Evolutionary conservation across 2,888 invertebrate species (phyloP).

Genomic region (Margaritifera margaritifera): DNA sequence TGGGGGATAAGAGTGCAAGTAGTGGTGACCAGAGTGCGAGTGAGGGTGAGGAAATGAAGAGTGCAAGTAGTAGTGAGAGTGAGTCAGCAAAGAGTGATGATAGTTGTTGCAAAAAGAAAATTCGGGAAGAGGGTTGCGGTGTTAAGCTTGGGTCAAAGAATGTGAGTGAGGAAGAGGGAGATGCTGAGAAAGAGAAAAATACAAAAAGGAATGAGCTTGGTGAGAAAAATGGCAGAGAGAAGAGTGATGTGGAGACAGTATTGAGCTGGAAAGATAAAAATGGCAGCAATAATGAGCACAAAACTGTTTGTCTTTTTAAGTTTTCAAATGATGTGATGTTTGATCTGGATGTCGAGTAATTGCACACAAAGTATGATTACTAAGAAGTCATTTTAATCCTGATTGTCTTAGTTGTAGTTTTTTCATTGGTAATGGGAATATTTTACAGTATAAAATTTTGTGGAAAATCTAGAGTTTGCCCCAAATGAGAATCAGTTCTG

Average conservation of each 20-base stretch:
- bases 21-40: constrained; percentile 14
- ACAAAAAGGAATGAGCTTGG: constrained; percentile 4
- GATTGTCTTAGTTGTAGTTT: no score
- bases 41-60: neutral
- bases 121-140: constrained; percentile 4
- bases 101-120: constrained; percentile 9
- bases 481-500: no score
- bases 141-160: constrained; percentile 1
- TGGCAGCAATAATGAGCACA: constrained; percentile 47
- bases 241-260: constrained; percentile 46
- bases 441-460: no score
- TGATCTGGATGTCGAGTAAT: constrained; percentile 67
- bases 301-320: constrained; percentile 65
- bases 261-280: constrained; percentile 52
- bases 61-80: constrained; percentile 1
- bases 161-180: neutral
- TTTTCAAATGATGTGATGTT: constrained; percentile 67
- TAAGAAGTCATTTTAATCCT: no score
- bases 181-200: constrained; percentile 10
- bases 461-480: no score
- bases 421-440: no score
- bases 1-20: constrained; percentile 19
- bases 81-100: constrained; percentile 4
- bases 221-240: constrained; percentile 18
- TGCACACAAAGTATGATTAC: neutral